These are phyloP conservation scores for Ptiloglossa arizonensis DNA, from an alignment of 1,140 invertebrate genomes.

Conservation along the genomic window DNA sequence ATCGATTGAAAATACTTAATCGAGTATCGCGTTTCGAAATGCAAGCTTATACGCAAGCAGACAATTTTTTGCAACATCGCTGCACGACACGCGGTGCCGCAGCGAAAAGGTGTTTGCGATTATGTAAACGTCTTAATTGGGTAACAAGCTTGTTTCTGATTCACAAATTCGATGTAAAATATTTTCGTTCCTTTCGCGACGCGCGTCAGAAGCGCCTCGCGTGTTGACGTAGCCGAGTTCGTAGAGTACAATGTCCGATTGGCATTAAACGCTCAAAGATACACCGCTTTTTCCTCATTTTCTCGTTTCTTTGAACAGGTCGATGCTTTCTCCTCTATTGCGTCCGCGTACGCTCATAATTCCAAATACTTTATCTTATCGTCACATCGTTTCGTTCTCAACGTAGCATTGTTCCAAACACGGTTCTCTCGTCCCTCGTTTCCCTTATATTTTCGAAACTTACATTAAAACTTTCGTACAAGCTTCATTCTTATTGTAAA, in stretches of 20 bases:
- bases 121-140: background rate
- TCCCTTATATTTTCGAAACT: too few species aligned
- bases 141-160: background rate
- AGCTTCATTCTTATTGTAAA: too few species aligned
- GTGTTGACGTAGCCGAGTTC: background rate
- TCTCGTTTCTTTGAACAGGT: conserved; percentile 13
- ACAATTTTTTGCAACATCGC: background rate
- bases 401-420: too few species aligned
- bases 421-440: too few species aligned
- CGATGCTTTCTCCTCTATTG: conserved; percentile 15
- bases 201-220: background rate
- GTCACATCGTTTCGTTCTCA: background rate
- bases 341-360: background rate
- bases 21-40: too few species aligned
- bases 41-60: too few species aligned
- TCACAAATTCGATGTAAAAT: conserved; percentile 8
- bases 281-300: conserved; percentile 26
- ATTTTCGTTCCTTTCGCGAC: conserved; percentile 2
- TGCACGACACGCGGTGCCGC: background rate
- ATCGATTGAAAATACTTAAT: too few species aligned
- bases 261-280: conserved; percentile 18
- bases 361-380: background rate
- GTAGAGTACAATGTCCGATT: conserved; percentile 31
- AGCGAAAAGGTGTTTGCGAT: background rate
- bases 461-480: too few species aligned